Base-by-base conservation (phyloP, 2,888 invertebrate species). In the Gymnosoma rotundatum region DNA sequence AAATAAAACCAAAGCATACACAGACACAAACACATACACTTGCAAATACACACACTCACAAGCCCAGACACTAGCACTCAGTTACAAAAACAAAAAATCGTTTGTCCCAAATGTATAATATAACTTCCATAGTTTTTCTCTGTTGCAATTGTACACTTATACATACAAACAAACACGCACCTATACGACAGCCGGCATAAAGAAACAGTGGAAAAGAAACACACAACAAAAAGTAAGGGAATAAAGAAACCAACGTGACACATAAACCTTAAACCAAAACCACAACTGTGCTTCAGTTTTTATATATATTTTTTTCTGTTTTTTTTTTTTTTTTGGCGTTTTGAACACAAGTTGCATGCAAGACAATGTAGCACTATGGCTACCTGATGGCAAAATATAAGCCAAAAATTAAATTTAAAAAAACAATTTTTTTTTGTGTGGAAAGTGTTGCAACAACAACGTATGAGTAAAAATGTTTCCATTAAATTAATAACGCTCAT, bases 301-400 rank as follows among this genome's bases (percentile, higher is more conserved):
- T 20, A 8, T 50, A 36, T n/a, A 20, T 66, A 25, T 25, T 25
- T 60, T 48, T 36, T 16, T 61, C 61, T 73, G 61, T 64, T 2
- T 2, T 25, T 25, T 52, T 4, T 52, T 66, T 10, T 25, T 20
- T 70, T 56, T 32, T 67, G 67, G 58, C 64, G 38, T 70, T 56
- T 70, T 73, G 58, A 60, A 48, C 73, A 73, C 85, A 86, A 86
- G 83, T 87, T 86, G 86, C 84, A 87, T 87, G 86, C 87, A 87
- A 88, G 70, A 74, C 75, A 52, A 18, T 64, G 58, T 42, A 0
- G 42, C 73, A 79, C 72, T 58, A 73, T 79, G 79, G 72, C 18
- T 6, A 4, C 0, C n/a, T 64, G 6, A 32, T 42, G 12, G 1
- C 1, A 42, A 12, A 42, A 42, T 4, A 12, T 48, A 48, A 48